Conservation (phyloP, 2,888 invertebrate genomes). For the Azorinus chamasolen region DNA sequence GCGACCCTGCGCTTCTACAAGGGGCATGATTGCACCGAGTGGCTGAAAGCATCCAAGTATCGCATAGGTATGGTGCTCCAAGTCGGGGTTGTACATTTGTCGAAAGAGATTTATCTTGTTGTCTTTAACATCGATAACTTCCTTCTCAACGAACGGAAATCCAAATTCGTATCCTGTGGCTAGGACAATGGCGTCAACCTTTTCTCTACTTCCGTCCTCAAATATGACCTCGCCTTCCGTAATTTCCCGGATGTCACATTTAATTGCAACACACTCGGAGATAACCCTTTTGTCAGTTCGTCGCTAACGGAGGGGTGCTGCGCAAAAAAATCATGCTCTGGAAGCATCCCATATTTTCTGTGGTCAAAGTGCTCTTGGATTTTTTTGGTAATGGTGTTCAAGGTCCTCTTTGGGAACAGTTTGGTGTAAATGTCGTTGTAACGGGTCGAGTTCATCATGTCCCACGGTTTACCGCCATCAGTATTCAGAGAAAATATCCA, state of each 20-base stretch:
- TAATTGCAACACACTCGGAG: constrained; percentile 84
- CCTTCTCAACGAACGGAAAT: constrained; percentile 86
- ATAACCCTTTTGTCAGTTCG: constrained; percentile 85
- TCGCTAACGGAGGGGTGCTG: constrained; percentile 86
- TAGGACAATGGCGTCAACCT: constrained; percentile 83
- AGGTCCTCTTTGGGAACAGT: too few relatives aligned
- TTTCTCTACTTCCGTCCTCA: constrained; percentile 77
- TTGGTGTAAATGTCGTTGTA: too few relatives aligned
- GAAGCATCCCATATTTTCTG: constrained; percentile 85
- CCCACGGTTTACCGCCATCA: too few relatives aligned
- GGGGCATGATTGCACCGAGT: constrained; percentile 87
- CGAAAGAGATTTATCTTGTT: constrained; percentile 85
- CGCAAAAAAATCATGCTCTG: constrained; percentile 77
- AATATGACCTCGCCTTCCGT: constrained; percentile 81
- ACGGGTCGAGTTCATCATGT: too few relatives aligned
- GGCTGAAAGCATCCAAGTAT: constrained; percentile 87
- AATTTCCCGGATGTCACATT: constrained; percentile 78
- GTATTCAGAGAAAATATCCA: too few relatives aligned
- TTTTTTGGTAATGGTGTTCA: constrained; percentile 1
- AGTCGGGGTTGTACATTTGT: constrained; percentile 85
- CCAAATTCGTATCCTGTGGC: constrained; percentile 86
- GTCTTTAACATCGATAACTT: constrained; percentile 74
- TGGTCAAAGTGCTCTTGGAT: constrained; percentile 85
- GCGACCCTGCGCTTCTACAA: constrained; percentile 87
- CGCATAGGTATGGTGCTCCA: constrained; percentile 84